These are phyloP conservation scores for Thalassaphorura encarpata DNA, from an alignment of 1,140 invertebrate genomes.

Conservation along the genomic window DNA sequence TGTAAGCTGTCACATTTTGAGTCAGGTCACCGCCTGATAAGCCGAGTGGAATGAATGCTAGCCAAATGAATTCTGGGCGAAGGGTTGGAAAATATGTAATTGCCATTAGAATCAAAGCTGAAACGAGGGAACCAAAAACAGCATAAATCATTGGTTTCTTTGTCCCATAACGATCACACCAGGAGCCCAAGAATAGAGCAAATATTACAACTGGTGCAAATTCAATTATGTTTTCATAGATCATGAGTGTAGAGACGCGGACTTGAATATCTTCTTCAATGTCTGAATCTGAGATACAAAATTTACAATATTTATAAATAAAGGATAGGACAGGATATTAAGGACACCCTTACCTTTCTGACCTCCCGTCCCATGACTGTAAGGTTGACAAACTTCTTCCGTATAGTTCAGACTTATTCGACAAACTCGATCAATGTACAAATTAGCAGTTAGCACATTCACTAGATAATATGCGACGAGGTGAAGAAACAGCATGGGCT, in stretches of 20 bases:
- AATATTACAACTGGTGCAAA: neutral
- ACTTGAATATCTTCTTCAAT: neutral
- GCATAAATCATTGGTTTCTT: conserved; percentile 7
- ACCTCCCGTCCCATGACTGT: no score
- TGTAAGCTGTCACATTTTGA: neutral
- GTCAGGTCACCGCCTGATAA: conserved; percentile 9
- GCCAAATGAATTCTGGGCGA: neutral
- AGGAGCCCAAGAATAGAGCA: conserved; percentile 6
- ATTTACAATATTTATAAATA: no score
- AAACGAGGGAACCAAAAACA: conserved; percentile 7
- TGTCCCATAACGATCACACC: conserved; percentile 8
- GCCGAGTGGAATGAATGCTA: conserved; percentile 10
- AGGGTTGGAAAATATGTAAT: neutral
- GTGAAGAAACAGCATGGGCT: no score
- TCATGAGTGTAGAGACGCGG: neutral
- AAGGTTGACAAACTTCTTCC: no score
- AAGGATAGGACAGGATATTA: no score
- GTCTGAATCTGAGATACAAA: no score
- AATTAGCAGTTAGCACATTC: no score
- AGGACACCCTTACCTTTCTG: no score
- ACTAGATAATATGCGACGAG: no score
- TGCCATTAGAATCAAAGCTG: neutral
- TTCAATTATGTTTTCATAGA: neutral
- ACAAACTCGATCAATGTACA: no score
- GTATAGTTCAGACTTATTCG: no score